These are phyloP conservation scores for Aphidoletes aphidimyza DNA, from an alignment of 2,888 invertebrate genomes.

Conservation along the genomic window DNA sequence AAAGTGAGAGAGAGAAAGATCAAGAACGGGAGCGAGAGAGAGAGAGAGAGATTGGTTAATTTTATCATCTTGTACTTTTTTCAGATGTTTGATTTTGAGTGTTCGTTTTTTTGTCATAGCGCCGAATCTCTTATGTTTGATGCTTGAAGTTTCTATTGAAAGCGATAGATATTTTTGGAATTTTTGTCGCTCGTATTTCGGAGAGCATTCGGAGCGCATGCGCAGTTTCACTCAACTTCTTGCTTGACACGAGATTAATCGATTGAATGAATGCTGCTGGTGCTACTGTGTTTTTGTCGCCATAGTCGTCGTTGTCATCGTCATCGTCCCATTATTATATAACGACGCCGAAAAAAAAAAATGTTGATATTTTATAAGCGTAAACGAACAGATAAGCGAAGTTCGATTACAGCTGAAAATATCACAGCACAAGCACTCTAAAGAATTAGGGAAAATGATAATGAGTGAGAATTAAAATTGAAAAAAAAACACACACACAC, in stretches of 20 bases:
- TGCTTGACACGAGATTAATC: slow-evolving; percentile 53
- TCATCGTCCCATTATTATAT: neutral
- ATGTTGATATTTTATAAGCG: neutral
- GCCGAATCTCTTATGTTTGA: neutral
- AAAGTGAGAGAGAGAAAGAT: no score
- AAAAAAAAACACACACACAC: neutral
- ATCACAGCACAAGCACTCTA: neutral
- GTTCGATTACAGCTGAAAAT: neutral
- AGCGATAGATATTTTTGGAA: slow-evolving; percentile 31
- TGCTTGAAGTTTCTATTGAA: slow-evolving; percentile 3
- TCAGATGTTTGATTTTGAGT: no score
- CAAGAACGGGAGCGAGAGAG: neutral
- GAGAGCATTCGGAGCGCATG: neutral
- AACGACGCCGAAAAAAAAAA: neutral
- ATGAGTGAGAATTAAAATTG: slow-evolving; percentile 36
- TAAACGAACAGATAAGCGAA: neutral
- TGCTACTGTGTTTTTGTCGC: no score
- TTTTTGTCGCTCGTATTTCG: neutral
- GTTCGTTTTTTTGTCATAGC: no score
- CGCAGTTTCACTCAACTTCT: slow-evolving; percentile 23
- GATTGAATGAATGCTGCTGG: slow-evolving; percentile 27
- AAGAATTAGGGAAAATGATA: slow-evolving; percentile 4
- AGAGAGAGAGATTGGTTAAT: neutral
- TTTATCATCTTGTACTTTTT: neutral
- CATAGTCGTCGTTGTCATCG: no score